Evolutionary conservation across 2,888 invertebrate species (phyloP).

Genomic region (Syrista parreyssii): DNA sequence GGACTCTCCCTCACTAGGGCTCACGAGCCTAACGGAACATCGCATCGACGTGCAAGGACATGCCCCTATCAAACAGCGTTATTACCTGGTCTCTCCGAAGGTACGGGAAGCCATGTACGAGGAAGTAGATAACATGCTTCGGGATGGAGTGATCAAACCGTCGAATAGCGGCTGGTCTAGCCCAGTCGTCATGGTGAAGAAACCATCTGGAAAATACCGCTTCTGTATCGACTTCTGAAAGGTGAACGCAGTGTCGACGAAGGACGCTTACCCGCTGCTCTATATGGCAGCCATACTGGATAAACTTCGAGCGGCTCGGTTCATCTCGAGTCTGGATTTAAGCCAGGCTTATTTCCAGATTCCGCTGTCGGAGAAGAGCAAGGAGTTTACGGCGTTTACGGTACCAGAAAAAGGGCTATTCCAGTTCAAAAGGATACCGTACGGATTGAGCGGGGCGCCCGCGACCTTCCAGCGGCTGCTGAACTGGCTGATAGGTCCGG

Average conservation of each 20-base stretch:
- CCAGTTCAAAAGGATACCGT: slow-evolving; percentile 43
- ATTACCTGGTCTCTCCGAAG: slow-evolving; percentile 24
- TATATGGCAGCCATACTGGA: slow-evolving; percentile 45
- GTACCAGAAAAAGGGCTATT: slow-evolving; percentile 42
- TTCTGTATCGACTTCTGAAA: slow-evolving; percentile 49
- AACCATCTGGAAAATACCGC: slow-evolving; percentile 38
- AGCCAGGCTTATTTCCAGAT: slow-evolving; percentile 48
- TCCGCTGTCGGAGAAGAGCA: slow-evolving; percentile 26
- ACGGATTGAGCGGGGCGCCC: slow-evolving; percentile 38
- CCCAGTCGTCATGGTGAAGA: slow-evolving; percentile 43
- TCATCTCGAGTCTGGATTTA: slow-evolving; percentile 48
- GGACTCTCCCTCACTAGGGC: background rate
- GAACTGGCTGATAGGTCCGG: slow-evolving; percentile 28
- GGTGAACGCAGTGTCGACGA: slow-evolving; percentile 45
- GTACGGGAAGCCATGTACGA: slow-evolving; percentile 13
- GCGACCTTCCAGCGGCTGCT: slow-evolving; percentile 39
- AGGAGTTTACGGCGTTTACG: slow-evolving; percentile 43
- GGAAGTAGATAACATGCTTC: slow-evolving; percentile 50
- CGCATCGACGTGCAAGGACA: slow-evolving; percentile 19
- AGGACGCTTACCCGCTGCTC: slow-evolving; percentile 49
- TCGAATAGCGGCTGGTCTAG: slow-evolving; percentile 44
- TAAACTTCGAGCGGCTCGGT: slow-evolving; percentile 42
- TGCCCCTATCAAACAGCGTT: slow-evolving; percentile 25
- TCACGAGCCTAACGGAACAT: background rate
- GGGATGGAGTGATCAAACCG: slow-evolving; percentile 44